Evolutionary conservation across 1,140 invertebrate species (phyloP), one percentile per base, ranked within the genome.

Genomic region (Listronotus oregonensis): DNA sequence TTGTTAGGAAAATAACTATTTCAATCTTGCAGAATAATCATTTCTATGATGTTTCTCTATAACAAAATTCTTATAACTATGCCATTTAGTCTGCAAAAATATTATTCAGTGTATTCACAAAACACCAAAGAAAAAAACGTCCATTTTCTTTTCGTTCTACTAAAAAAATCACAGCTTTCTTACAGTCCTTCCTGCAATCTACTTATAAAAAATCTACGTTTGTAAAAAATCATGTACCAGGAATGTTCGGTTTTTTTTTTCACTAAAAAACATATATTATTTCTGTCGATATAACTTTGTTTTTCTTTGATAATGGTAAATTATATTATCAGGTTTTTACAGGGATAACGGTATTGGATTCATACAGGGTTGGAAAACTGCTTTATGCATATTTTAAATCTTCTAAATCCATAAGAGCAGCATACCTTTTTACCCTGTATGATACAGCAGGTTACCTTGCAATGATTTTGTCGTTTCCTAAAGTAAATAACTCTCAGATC

Each of bases 101-200:
- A 49, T 21, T 49, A 49, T 49, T 21, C 46, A 49, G 46, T 49
- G 46, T 9, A 49, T 12, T 21, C 6, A 21, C 21, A 49, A 49
- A 49, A 18, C 34, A 37, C 34, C 11, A 37, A 37, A 37, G 11
- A 37, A 37, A 37, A 1, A 37, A 37, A 12, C 34, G 1, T 37
- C 11, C 34, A 64, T 58, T 54, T 58, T 46, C 51, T 27, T 61
- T 49, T 46, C 56, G 43, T 61, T 63, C 59, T 69, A 60, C 63
- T 64, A 69, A 69, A 69, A 70, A 71, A 68, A 73, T 73, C 71
- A 73, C 71, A 73, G 71, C 69, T 66, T 71, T 64, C 64, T 71
- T 66, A 63, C 71, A 69, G 67, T 67, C 64, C 71, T 66, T 71
- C 65, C 63, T 67, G 10, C 46, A 46, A 15, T 43, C 44, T 18